Conservation (phyloP, 2,797 vertebrate species). For the Argyrosomus regius region DNA sequence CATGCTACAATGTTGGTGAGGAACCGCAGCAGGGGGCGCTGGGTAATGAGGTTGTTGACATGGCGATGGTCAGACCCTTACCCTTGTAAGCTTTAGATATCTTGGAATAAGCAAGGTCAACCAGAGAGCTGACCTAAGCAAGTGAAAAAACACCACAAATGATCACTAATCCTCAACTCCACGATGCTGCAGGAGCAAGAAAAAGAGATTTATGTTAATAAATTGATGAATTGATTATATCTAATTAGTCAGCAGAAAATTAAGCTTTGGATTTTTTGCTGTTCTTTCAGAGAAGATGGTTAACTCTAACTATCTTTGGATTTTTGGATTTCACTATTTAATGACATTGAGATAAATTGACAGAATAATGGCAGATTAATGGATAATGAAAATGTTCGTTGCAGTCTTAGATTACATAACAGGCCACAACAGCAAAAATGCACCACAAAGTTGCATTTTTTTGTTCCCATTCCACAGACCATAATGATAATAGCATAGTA, state of each 20-base stretch:
- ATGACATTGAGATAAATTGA: not conserved
- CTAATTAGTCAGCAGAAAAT: not conserved
- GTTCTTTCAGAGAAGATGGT: no score
- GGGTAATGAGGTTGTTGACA: conserved; percentile 76
- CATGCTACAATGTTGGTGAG: conserved; percentile 14
- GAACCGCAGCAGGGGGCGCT: conserved; percentile 72
- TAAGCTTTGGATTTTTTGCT: not conserved
- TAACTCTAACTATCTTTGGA: no score
- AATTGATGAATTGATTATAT: not conserved
- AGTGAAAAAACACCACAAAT: conserved; percentile 28
- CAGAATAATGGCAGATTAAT: not conserved
- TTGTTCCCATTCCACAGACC: not conserved
- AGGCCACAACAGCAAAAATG: not conserved
- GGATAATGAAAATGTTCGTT: not conserved
- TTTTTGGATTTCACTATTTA: no score
- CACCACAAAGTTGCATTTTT: not conserved
- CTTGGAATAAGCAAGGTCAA: conserved; percentile 69
- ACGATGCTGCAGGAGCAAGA: not conserved
- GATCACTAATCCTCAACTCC: conserved; percentile 3
- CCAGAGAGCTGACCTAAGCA: conserved; percentile 44
- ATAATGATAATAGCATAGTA: not conserved
- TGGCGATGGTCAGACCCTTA: conserved; percentile 59
- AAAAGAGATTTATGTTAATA: conserved; percentile 3
- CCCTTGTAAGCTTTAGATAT: conserved; percentile 53
- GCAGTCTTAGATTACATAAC: not conserved